These are phyloP conservation scores for Panopea generosa DNA, from an alignment of 2,888 invertebrate genomes.

Conservation along the genomic window DNA sequence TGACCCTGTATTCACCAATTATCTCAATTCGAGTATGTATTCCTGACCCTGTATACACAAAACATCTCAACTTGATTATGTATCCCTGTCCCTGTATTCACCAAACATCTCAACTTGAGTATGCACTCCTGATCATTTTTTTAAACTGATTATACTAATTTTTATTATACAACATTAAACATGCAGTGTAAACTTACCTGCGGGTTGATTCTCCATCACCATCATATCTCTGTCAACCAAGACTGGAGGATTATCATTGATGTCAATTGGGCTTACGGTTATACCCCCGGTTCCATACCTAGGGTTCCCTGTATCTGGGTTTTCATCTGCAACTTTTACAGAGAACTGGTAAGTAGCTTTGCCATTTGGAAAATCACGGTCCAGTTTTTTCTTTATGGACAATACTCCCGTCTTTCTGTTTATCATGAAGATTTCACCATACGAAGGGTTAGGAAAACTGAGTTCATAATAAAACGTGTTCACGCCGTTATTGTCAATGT, in stretches of 20 bases:
- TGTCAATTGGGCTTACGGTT: conserved; percentile 97
- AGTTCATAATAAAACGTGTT: conserved; percentile 95
- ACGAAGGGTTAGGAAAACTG: conserved; percentile 58
- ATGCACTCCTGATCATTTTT: too few relatives aligned
- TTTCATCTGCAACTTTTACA: conserved; percentile 81
- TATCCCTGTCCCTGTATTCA: too few relatives aligned
- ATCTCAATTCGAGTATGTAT: too few relatives aligned
- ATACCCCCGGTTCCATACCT: conserved; percentile 95
- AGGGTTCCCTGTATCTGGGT: conserved; percentile 22
- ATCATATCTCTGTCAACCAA: conserved; percentile 86
- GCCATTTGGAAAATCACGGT: conserved; percentile 98
- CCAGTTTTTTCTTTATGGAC: conserved; percentile 96
- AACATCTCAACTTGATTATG: too few relatives aligned
- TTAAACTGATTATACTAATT: too few relatives aligned
- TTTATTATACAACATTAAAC: too few relatives aligned
- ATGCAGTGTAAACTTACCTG: conserved; percentile 86
- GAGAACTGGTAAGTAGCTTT: conserved; percentile 88
- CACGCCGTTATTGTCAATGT: conserved; percentile 97
- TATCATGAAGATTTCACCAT: conserved; percentile 91
- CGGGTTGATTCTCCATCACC: conserved; percentile 40
- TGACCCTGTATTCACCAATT: too few relatives aligned
- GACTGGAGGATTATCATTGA: conserved; percentile 98
- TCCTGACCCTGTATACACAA: too few relatives aligned
- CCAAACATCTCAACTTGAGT: too few relatives aligned
- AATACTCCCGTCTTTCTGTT: conserved; percentile 94